Conservation (phyloP, 2,888 invertebrate species). For the Dasysyrphus albostriatus region DNA sequence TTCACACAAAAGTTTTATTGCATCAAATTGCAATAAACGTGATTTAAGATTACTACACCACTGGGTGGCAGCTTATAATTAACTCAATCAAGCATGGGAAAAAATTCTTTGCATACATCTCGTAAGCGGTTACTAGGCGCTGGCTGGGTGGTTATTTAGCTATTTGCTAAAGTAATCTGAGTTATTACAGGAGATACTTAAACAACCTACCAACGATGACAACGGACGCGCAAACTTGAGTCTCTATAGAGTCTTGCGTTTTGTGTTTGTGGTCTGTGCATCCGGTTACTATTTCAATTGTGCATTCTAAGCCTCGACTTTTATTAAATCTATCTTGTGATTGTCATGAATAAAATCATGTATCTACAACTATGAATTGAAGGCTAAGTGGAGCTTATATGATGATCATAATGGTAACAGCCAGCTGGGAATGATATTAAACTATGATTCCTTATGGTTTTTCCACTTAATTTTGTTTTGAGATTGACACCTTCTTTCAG, state of each 20-base stretch:
- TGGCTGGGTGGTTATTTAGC: neutral
- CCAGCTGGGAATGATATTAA: neutral
- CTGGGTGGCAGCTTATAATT: conserved; percentile 22
- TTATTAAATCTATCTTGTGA: conserved; percentile 7
- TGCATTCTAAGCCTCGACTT: conserved; percentile 6
- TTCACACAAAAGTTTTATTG: neutral
- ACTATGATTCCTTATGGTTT: neutral
- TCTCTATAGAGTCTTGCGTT: neutral
- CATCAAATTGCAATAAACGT: conserved; percentile 11
- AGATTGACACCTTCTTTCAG: conserved; percentile 2
- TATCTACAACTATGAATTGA: conserved; percentile 23
- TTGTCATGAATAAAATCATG: conserved; percentile 24
- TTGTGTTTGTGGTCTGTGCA: conserved; percentile 16
- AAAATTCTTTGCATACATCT: conserved; percentile 5
- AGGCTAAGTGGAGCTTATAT: conserved; percentile 6
- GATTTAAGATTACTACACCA: conserved; percentile 5
- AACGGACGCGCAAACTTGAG: neutral
- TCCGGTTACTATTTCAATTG: conserved; percentile 43
- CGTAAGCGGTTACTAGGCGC: conserved; percentile 4
- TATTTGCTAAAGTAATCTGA: neutral
- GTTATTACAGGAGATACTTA: conserved; percentile 2
- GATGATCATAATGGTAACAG: neutral
- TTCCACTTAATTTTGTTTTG: neutral
- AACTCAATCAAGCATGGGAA: conserved; percentile 28
- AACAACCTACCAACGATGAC: neutral